A percentile compares a stretch with the other conserved stretches of the same genome.
phyloP scores from a whole-genome alignment of 2,888 invertebrate genomes.

The Brassicogethes aeneus region DNA sequence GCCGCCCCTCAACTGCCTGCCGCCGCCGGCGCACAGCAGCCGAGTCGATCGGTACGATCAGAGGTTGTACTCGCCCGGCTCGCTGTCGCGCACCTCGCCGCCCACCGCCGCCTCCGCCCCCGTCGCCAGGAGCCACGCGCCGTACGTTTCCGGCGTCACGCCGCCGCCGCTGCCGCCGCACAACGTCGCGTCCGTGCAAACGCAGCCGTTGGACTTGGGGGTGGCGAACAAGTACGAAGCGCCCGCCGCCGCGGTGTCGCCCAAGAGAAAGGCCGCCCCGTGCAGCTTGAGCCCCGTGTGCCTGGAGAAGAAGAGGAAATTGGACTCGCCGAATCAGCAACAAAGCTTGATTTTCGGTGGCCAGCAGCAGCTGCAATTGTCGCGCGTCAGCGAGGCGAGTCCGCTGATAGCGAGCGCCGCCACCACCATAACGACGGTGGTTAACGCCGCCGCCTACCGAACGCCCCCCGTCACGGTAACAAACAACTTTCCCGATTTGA shows the following conservation, averaged over 20 bases:
- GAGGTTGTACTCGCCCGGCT: constrained; percentile 6
- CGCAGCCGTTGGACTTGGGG: constrained; percentile 71
- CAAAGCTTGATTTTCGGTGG: constrained; percentile 34
- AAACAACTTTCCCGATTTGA: constrained; percentile 35
- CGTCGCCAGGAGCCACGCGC: constrained; percentile 17
- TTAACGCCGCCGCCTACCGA: constrained; percentile 50
- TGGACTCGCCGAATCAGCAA: constrained; percentile 40
- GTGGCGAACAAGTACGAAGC: constrained; percentile 44
- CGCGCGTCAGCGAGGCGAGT: constrained; percentile 54
- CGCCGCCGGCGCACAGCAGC: constrained; percentile 50
- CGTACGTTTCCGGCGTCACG: constrained; percentile 35
- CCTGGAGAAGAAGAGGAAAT: constrained; percentile 55
- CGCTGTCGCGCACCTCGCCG: constrained; percentile 41
- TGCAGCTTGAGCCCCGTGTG: constrained; percentile 39
- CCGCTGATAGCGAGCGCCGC: constrained; percentile 61
- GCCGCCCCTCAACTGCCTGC: constrained; percentile 40
- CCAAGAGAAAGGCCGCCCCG: constrained; percentile 53
- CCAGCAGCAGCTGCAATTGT: constrained; percentile 41
- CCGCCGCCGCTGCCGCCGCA: constrained; percentile 25
- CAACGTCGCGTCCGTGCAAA: constrained; percentile 49
- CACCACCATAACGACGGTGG: constrained; percentile 60
- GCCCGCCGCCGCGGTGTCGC: constrained; percentile 45
- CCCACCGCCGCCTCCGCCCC: constrained; percentile 40
- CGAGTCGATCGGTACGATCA: constrained; percentile 17
- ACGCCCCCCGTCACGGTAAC: constrained; percentile 16